Evolutionary conservation across 2,888 invertebrate species (phyloP), one percentile per base, ranked within the genome.

Genomic region (Chrysomela aeneicollis): DNA sequence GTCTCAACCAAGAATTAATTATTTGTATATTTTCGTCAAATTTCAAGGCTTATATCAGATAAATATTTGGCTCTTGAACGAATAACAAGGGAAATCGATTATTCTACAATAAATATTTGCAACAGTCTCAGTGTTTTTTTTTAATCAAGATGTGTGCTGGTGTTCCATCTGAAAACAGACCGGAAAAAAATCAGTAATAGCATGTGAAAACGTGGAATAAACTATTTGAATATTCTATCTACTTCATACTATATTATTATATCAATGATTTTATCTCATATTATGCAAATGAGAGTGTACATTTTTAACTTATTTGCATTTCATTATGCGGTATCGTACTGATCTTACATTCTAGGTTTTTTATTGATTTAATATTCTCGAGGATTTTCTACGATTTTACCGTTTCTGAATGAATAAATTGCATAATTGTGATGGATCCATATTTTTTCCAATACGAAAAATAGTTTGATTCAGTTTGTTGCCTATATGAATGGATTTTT

Each of bases 251-350:
- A 26, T 26, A 26, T 5, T 26, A 26, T 5, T 26, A 26, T 5
- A 26, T 26, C 26, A 8, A 26, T 26, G 26, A 26, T 26, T 35
- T 37, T 10, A 32, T 18, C 54, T 12, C 15, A 21, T 22, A 55
- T 42, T 42, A 55, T 55, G 54, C 54, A 55, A 42, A 55, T 37
- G n/a, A 6, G 42, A 55, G 12, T 37, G n/a, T 2, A 19, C 19
- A 55, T 42, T 35, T 9, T 8, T 9, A 35, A 35, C 10, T 8
- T 35, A 5, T 35, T 35, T 10, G 32, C 32, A 35, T 5, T 35
- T 35, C 32, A 9, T 10, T 9, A 2, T 9, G 10, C 8, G 26
- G 26, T 8, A 8, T 26, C 26, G 4, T 26, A 5, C 26, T 26
- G n/a, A n/a, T n/a, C n/a, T n/a, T n/a, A n/a, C n/a, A n/a, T n/a